Conservation (phyloP, 2,888 invertebrate species). For the Byasa hedistus region DNA sequence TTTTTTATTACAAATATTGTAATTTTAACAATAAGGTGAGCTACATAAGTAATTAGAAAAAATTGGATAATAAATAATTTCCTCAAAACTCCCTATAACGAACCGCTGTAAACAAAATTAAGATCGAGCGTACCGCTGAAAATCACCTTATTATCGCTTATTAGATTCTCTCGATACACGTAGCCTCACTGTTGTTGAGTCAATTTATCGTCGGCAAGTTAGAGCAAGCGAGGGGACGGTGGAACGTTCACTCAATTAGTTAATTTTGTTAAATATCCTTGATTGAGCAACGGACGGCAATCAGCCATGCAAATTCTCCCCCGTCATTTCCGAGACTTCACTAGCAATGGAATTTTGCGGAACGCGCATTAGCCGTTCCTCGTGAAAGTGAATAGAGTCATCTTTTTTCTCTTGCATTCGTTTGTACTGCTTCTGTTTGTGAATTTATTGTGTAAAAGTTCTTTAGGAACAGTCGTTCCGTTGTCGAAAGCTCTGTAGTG, state of each 20-base stretch:
- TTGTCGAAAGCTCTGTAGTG: slow-evolving; percentile 9
- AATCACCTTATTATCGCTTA: slow-evolving; percentile 62
- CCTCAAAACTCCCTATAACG: background rate
- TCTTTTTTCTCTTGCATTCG: slow-evolving; percentile 15
- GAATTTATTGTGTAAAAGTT: slow-evolving; percentile 13
- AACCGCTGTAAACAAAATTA: slow-evolving; percentile 39
- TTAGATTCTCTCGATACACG: slow-evolving; percentile 64
- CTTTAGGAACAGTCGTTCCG: slow-evolving; percentile 2
- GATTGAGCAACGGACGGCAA: slow-evolving; percentile 79
- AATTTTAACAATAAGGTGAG: too few relatives aligned
- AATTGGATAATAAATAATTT: too few relatives aligned
- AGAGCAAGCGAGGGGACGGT: slow-evolving; percentile 39
- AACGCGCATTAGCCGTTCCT: slow-evolving; percentile 21
- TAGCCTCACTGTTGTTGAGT: slow-evolving; percentile 57
- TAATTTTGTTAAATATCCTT: slow-evolving; percentile 79
- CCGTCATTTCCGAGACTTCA: slow-evolving; percentile 41
- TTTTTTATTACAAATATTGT: too few relatives aligned
- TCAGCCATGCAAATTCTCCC: slow-evolving; percentile 76
- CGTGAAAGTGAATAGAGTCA: slow-evolving; percentile 8
- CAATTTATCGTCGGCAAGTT: slow-evolving; percentile 55
- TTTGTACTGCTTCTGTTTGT: slow-evolving; percentile 12
- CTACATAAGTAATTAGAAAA: too few relatives aligned
- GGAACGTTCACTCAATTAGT: slow-evolving; percentile 77
- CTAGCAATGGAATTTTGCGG: slow-evolving; percentile 37
- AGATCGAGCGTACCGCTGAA: slow-evolving; percentile 44